phyloP scores from a whole-genome alignment of 2,797 vertebrate genomes.

The Cossypha dichroa region DNA sequence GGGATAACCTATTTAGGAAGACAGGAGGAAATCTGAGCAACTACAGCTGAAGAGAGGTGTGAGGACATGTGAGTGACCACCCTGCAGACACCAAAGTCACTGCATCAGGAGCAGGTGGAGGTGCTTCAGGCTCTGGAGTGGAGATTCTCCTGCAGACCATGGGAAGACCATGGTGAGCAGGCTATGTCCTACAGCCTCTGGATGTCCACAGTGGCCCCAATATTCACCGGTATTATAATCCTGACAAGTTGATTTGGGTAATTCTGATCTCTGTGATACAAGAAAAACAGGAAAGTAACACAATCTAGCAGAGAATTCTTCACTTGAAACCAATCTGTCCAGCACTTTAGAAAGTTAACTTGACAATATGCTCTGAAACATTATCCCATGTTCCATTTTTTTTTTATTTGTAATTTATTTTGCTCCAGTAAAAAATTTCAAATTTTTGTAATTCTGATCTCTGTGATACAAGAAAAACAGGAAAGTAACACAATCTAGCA shows the following conservation, averaged over 20 bases:
- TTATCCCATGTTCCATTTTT: neutral
- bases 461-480: too few relatives aligned
- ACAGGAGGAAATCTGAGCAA: neutral
- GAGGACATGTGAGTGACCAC: fast-evolving
- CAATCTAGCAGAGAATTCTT: neutral
- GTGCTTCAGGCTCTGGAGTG: neutral
- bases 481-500: too few relatives aligned
- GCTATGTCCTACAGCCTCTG: too few relatives aligned
- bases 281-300: neutral
- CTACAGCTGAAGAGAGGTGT: neutral
- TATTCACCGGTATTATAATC: neutral
- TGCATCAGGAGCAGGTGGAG: neutral
- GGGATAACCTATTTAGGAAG: neutral
- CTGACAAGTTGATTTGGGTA: neutral
- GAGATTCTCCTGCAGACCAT: neutral
- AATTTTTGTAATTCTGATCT: too few relatives aligned
- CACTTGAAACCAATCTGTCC: neutral
- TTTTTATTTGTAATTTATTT: neutral
- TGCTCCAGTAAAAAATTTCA: too few relatives aligned
- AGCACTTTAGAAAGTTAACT: neutral
- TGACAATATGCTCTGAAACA: neutral
- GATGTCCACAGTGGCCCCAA: too few relatives aligned
- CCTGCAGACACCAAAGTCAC: neutral
- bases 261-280: neutral
- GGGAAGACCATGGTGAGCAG: too few relatives aligned